Conservation (phyloP, 2,888 invertebrate species). For the Aspidiotus rigidus region DNA sequence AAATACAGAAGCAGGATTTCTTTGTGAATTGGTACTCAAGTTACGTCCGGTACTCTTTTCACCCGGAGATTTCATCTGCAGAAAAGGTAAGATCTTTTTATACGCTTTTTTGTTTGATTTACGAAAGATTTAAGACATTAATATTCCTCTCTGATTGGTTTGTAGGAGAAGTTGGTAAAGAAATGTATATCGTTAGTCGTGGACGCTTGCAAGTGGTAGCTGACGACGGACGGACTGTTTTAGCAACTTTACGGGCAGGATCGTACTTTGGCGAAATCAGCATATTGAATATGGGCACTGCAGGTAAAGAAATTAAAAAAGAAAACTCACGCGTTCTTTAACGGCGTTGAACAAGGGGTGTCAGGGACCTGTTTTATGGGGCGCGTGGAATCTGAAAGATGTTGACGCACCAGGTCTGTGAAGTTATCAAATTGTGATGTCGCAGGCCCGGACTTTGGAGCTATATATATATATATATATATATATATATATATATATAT, state of each 20-base stretch:
- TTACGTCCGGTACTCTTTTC: slow-evolving; percentile 93
- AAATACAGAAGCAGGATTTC: slow-evolving; percentile 97
- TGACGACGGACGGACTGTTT: slow-evolving; percentile 88
- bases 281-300: slow-evolving; percentile 98
- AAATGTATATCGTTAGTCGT: slow-evolving; percentile 99
- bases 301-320: slow-evolving; percentile 82
- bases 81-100: slow-evolving; percentile 67
- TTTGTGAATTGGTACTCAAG: slow-evolving; percentile 90
- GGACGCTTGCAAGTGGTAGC: slow-evolving; percentile 91
- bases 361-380: no score
- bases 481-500: no score
- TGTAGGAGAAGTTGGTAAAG: slow-evolving; percentile 95
- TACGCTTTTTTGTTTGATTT: neutral
- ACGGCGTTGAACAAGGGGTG: no score
- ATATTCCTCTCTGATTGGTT: neutral
- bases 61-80: slow-evolving; percentile 96
- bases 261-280: slow-evolving; percentile 99
- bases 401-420: no score
- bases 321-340: no score
- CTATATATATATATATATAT: no score
- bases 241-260: slow-evolving; percentile 95
- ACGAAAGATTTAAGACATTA: neutral
- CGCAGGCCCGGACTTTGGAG: no score
- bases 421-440: no score
- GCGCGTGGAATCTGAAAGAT: no score